Percentiles rank a stretch among this genome's conserved stretches.
phyloP scores from a whole-genome alignment of 2,113 vertebrate species.

The Thomomys bottae region DNA sequence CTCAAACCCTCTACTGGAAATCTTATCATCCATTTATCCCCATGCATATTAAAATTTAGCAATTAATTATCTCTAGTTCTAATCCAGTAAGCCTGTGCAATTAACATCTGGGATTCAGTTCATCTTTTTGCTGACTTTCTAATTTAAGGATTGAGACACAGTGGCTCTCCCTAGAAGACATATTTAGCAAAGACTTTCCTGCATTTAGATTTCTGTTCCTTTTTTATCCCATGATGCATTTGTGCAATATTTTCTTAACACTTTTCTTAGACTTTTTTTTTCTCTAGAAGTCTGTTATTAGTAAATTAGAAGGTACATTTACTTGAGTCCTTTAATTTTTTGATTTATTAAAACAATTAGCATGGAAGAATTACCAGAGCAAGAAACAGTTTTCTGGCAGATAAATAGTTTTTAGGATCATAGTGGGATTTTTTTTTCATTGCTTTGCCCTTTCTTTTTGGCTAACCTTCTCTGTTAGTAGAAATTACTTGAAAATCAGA shows the following conservation, averaged over 20 bases:
- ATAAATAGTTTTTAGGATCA: not conserved
- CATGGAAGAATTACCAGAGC: not conserved
- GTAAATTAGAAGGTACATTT: not conserved
- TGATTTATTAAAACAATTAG: not conserved
- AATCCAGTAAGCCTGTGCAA: constrained; percentile 84
- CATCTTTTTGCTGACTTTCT: constrained; percentile 84
- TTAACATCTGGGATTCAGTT: constrained; percentile 85
- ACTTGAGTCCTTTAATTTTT: not conserved
- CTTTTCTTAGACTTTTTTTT: constrained; percentile 20
- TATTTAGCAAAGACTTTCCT: constrained; percentile 66
- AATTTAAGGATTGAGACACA: constrained; percentile 81
- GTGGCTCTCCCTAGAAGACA: constrained; percentile 76
- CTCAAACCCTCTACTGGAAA: constrained; percentile 77
- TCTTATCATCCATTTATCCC: constrained; percentile 80
- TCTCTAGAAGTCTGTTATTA: not conserved
- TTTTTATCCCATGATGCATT: constrained; percentile 17
- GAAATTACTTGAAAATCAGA: not conserved
- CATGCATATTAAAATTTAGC: constrained; percentile 82
- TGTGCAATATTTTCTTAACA: not conserved
- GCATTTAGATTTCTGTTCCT: constrained; percentile 43
- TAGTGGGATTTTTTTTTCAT: not conserved
- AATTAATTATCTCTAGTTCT: constrained; percentile 88
- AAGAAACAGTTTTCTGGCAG: constrained; percentile 5
- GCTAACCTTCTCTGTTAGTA: not conserved
- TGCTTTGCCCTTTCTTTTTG: not conserved